Evolutionary conservation across 2,113 vertebrate genomes (phyloP).

Genomic region (Trinectes maculatus): DNA sequence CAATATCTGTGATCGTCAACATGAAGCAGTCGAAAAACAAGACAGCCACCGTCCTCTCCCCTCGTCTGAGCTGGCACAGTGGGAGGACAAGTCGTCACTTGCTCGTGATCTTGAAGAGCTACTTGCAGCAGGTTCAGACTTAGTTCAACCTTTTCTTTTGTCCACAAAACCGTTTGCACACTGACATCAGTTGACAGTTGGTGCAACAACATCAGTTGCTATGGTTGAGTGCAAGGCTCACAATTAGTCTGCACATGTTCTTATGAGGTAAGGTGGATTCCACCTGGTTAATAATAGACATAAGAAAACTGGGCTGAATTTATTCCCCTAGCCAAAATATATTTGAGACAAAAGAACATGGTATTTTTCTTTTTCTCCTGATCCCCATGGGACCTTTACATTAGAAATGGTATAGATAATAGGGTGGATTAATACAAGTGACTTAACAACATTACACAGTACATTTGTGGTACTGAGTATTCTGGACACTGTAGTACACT

Average conservation of each 20-base stretch:
- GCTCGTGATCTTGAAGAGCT: not conserved
- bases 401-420: no score
- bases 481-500: no score
- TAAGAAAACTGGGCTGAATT: not conserved
- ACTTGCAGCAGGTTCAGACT: conserved; percentile 52
- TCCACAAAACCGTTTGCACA: conserved; percentile 21
- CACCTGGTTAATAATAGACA: not conserved
- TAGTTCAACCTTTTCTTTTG: conserved; percentile 25
- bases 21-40: conserved; percentile 18
- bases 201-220: conserved; percentile 8
- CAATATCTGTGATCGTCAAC: not conserved
- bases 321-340: no score
- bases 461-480: no score
- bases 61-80: conserved; percentile 39
- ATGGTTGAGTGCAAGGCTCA: conserved; percentile 6
- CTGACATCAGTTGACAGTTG: no score
- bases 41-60: not conserved
- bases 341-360: no score
- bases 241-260: conserved; percentile 11
- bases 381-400: no score
- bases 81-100: conserved; percentile 14
- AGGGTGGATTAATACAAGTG: no score
- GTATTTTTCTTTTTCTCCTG: no score
- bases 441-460: no score
- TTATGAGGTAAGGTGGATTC: not conserved